Base-by-base conservation (phyloP, 2,797 vertebrate genomes). In the Podargus strigoides region DNA sequence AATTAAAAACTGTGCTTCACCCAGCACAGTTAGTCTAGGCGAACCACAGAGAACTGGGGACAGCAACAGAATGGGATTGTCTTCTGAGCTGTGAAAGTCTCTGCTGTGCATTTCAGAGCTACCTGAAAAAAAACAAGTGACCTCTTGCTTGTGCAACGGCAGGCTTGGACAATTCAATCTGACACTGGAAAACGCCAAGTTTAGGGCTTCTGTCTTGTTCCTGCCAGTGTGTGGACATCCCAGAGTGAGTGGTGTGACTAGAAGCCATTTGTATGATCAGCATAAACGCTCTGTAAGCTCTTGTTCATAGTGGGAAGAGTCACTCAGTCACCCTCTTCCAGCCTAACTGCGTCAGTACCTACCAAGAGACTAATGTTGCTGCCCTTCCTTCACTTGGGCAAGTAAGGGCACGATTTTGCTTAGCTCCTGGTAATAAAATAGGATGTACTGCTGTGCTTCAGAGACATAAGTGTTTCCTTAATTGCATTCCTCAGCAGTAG, bases 401-500 rank as follows among this genome's bases (percentile, higher is more conserved):
- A 91, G 87, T 66, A 69, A 91, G 47, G 80, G 46, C 93, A 94
- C 47, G 94, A 75, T 62, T 88, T 68, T 76, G 79, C 69, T 89
- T 80, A 63, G 87, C 56, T 91, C 52, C 30, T 92, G 58, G 79
- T 75, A 87, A 47, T 28, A 22, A 86, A 53, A 59, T 60, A 75
- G 27, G 47, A 70, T 42, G 27, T 47, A 72, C 63, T 53, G 39
- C 32, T 32, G 32, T 91, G 66, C 79, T 77, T 68, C 37, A 88
- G 60, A 89, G 36, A 85, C 30, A 6, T 28, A 66, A 89, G 10
- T 30, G 53, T 55, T 84, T 67, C 66, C n/a, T 58, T 85, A 84
- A 93, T 8, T 90, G 83, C 85, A 84, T 88, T 86, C 55, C 83
- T 93, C 85, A 94, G 87, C 58, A 66, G 47, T n/a, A 84, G 69